Percentiles rank a stretch among this genome's conserved stretches.
phyloP scores from a whole-genome alignment of 2,888 invertebrate species.

The Bruchidius siliquastri region DNA sequence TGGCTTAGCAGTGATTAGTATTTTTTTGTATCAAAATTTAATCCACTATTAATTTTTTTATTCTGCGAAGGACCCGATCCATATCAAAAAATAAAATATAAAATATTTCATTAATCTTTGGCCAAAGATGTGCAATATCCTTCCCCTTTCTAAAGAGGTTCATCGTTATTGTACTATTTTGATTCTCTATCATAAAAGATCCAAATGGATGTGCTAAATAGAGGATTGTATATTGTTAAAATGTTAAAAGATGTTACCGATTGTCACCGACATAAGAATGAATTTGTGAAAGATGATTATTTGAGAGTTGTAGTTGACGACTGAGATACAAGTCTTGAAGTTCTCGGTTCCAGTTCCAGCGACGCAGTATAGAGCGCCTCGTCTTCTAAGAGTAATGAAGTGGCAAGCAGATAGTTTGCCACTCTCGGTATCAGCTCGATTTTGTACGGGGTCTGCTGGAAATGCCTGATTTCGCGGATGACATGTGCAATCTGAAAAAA shows the following conservation, averaged over 20 bases:
- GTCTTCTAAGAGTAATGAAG: conserved; percentile 71
- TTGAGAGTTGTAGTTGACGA: conserved; percentile 19
- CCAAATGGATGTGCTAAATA: background rate
- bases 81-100: too few species aligned
- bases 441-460: conserved; percentile 88
- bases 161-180: background rate
- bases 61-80: too few species aligned
- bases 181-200: background rate
- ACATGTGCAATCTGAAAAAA: conserved; percentile 80
- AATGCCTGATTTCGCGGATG: conserved; percentile 84
- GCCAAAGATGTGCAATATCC: background rate
- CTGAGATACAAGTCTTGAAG: conserved; percentile 49
- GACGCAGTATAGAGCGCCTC: conserved; percentile 78
- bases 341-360: conserved; percentile 78
- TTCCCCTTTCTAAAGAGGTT: background rate
- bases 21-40: too few species aligned
- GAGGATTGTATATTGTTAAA: background rate
- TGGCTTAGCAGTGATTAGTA: too few species aligned
- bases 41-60: too few species aligned
- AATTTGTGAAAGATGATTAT: conserved; percentile 6
- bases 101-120: too few species aligned
- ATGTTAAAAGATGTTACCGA: conserved; percentile 3
- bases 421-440: conserved; percentile 82
- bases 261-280: conserved; percentile 21
- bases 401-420: conserved; percentile 74